Conservation (phyloP, 2,113 vertebrate genomes). For the Brachypodius melanocephalos region DNA sequence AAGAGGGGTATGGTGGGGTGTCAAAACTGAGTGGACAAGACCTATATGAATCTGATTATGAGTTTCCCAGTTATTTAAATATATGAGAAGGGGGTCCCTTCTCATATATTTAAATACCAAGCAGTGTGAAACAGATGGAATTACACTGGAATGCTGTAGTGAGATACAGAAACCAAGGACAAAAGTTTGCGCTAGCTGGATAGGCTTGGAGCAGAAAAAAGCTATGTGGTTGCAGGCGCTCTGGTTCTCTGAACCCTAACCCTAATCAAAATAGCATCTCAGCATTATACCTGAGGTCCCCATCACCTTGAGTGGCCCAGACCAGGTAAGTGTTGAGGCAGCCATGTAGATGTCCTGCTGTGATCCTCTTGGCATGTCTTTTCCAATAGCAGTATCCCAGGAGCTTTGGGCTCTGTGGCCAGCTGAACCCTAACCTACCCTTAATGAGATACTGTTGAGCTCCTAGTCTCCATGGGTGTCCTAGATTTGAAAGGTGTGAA, state of each 20-base stretch:
- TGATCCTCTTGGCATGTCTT: background rate
- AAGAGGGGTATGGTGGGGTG: background rate
- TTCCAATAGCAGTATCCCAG: background rate
- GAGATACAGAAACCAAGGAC: background rate
- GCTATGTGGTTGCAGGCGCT: background rate
- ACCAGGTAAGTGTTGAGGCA: background rate
- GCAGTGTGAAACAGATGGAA: background rate
- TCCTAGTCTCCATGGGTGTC: background rate
- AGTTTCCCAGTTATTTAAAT: background rate
- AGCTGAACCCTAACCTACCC: background rate
- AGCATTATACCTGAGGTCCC: rapidly evolving
- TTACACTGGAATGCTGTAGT: background rate
- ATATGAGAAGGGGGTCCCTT: background rate
- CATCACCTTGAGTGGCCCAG: background rate
- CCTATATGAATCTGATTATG: background rate
- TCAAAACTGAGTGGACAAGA: background rate
- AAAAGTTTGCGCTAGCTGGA: background rate
- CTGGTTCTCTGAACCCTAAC: background rate
- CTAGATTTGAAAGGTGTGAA: background rate
- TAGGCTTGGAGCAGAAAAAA: background rate
- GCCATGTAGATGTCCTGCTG: background rate
- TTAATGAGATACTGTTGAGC: rapidly evolving
- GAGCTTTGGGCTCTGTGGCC: background rate
- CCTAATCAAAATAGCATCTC: background rate
- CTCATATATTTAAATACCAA: background rate